Conservation (phyloP, 2,888 invertebrate species). For the Meteorus cinctellus region DNA sequence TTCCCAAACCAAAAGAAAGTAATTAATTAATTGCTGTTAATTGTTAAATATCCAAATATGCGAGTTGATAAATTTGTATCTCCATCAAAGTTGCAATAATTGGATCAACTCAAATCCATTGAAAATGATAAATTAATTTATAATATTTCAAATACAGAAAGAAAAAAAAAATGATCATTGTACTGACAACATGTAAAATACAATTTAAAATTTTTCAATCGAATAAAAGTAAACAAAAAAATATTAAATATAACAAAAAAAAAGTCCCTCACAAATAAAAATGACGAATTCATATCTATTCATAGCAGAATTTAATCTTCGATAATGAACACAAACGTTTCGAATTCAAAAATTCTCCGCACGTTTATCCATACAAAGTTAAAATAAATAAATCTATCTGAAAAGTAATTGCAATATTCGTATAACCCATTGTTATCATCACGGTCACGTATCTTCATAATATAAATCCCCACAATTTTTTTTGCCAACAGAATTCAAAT, state of each 20-base stretch:
- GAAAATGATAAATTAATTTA: not conserved
- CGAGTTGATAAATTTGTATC: not conserved
- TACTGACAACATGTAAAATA: not conserved
- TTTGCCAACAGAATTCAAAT: not conserved
- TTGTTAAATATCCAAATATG: no score
- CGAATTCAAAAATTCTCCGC: constrained; percentile 23
- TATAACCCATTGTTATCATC: constrained; percentile 35
- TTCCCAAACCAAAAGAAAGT: not conserved
- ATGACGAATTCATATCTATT: not conserved
- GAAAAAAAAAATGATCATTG: not conserved
- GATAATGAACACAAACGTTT: not conserved
- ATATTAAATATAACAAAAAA: not conserved
- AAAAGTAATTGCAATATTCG: constrained; percentile 39
- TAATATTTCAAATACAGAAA: not conserved
- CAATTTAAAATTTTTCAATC: not conserved
- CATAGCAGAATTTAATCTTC: not conserved
- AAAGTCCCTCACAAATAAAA: not conserved
- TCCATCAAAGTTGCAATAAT: no score
- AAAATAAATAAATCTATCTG: constrained; percentile 42
- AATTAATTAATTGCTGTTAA: no score
- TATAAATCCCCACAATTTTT: constrained; percentile 34
- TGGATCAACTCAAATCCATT: not conserved
- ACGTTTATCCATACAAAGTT: constrained; percentile 22
- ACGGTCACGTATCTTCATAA: constrained; percentile 37
- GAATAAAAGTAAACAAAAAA: not conserved